Percentiles rank a stretch among this genome's conserved stretches.
Evolutionary conservation across 2,113 vertebrate species (phyloP).

Genomic region (Fukomys damarensis): DNA sequence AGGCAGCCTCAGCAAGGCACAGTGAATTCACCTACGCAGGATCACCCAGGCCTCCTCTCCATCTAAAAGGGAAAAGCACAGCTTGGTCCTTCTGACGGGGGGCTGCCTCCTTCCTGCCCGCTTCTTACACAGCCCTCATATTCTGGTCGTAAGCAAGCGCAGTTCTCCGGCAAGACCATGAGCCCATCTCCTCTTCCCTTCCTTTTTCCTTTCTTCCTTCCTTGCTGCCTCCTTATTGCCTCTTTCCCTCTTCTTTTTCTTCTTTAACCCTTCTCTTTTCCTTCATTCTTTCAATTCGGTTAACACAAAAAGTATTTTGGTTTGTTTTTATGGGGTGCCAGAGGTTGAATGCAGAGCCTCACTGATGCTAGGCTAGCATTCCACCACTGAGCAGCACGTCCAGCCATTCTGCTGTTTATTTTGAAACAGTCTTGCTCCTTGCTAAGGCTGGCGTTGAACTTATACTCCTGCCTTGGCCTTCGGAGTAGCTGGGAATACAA

Average conservation of each 20-base stretch:
- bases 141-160: background rate
- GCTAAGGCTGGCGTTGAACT: background rate
- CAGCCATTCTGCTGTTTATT: background rate
- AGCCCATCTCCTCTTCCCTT: background rate
- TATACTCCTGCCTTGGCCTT: background rate
- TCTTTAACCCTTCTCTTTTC: background rate
- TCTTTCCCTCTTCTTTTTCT: background rate
- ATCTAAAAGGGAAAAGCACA: background rate
- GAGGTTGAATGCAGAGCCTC: background rate
- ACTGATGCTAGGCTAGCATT: background rate
- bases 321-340: background rate
- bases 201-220: too few relatives aligned
- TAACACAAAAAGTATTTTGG: background rate
- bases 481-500: background rate
- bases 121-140: fast-evolving
- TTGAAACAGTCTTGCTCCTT: background rate
- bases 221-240: too few relatives aligned
- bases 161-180: background rate
- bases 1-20: background rate
- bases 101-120: too few relatives aligned
- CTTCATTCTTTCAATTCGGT: background rate
- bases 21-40: background rate
- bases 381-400: background rate
- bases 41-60: background rate
- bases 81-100: background rate